Evolutionary conservation across 2,113 vertebrate species (phyloP), one percentile per base, ranked within the genome.

Genomic region (Fulmarus glacialis): DNA sequence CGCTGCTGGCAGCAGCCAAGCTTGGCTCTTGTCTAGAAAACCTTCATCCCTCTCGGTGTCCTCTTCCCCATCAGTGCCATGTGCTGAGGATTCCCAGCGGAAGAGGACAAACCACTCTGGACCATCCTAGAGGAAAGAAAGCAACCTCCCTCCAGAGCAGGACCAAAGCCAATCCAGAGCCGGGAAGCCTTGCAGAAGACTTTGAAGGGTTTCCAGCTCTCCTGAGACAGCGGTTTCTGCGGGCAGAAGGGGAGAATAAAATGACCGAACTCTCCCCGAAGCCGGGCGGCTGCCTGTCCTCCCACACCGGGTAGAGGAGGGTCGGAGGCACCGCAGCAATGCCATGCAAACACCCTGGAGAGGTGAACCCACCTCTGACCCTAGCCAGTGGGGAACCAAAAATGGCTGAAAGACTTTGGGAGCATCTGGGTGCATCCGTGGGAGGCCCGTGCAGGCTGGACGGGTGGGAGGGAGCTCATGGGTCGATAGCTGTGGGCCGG

Each of bases 381-480:
- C n/a, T 27, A 14, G n/a, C 21, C 36, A 43, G 20, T n/a, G 15
- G 38, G n/a, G 47, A 38, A 77, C 83, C 42, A 67, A 30, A 72
- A 62, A 22, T 13, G 48, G 8, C 15, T 47, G 53, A 27, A 87
- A 72, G 74, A 5, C 18, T 85, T 71, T 26, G 15, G 24, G 88
- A 88, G 36, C 47, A 42, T 36, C 42, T 85, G 1, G 0, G 23
- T 47, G 63, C 1, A 1, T 47, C 77, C 0, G 1, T 48, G 45
- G 42, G 52, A 72, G 45, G 34, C 32, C 42, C 2, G 24, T 42
- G 74, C 21, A 30, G 82, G 34, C 60, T 48, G 60, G 43, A 6
- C 19, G 7, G 23, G 19, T 9, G 38, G 53, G 59, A 74, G 60
- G 55, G 43, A 83, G 87, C 72, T 58, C 43, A 11, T 8, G 20